Evolutionary conservation across 2,888 invertebrate genomes (phyloP).

Genomic region (Sesia apiformis): DNA sequence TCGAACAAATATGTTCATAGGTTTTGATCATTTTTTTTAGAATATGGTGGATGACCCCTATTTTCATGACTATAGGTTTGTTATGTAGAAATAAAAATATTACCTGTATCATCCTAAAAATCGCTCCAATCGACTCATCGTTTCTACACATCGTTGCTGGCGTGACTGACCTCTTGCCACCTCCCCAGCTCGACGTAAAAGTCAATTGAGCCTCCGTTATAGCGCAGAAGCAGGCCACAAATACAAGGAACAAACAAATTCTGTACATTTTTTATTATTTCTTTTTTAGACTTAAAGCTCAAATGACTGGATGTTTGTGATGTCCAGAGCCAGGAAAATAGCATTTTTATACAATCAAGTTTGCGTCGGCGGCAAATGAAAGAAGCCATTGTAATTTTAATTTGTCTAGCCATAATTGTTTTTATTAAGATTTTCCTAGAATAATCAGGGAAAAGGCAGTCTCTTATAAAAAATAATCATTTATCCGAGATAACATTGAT

Average conservation of each 20-base stretch:
- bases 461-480: too few species aligned
- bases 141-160: constrained; percentile 30
- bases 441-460: too few species aligned
- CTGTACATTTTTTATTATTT: constrained; percentile 31
- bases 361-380: constrained; percentile 10
- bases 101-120: constrained; percentile 58
- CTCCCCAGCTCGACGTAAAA: constrained; percentile 73
- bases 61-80: neutral
- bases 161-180: constrained; percentile 45
- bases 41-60: neutral
- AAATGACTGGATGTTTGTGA: constrained; percentile 13
- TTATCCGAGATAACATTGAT: too few species aligned
- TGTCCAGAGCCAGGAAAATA: constrained; percentile 3
- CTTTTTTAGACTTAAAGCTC: neutral
- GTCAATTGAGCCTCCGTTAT: constrained; percentile 63
- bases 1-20: too few species aligned
- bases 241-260: constrained; percentile 24
- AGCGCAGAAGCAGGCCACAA: constrained; percentile 37
- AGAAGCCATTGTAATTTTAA: constrained; percentile 29
- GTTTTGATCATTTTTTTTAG: neutral
- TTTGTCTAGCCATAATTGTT: constrained; percentile 5
- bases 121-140: constrained; percentile 43
- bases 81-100: neutral
- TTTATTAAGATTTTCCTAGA: too few species aligned
- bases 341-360: constrained; percentile 24